phyloP scores from a whole-genome alignment of 2,113 vertebrate species.

The Dendrocopos noguchii region DNA sequence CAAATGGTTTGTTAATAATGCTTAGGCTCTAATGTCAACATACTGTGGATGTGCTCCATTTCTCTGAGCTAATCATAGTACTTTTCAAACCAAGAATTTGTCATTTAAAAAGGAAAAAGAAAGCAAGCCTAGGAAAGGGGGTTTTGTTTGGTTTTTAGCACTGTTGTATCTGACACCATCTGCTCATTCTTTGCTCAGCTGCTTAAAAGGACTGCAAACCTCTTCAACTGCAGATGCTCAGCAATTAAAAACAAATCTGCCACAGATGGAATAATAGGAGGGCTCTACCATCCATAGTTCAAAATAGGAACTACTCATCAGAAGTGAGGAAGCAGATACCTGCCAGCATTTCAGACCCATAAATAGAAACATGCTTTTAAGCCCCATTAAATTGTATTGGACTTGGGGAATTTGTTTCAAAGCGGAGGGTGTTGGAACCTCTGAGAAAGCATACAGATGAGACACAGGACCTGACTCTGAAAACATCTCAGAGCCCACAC shows the following conservation, averaged over 20 bases:
- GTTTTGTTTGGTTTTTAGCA: not conserved
- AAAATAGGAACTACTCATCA: slow-evolving; percentile 40
- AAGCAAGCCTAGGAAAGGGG: not conserved
- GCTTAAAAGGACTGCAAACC: slow-evolving; percentile 43
- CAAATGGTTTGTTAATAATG: not conserved
- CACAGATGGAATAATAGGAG: slow-evolving; percentile 58
- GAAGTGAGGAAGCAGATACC: slow-evolving; percentile 40
- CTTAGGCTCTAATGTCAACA: not conserved
- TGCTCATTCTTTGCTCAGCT: slow-evolving; percentile 64
- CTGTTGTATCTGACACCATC: slow-evolving; percentile 51
- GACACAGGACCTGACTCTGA: not conserved
- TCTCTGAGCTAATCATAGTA: not conserved
- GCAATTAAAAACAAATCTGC: slow-evolving; percentile 63
- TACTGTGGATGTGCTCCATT: not conserved
- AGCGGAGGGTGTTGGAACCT: slow-evolving; percentile 14
- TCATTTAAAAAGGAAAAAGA: not conserved
- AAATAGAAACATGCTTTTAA: slow-evolving; percentile 48
- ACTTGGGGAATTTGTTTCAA: slow-evolving; percentile 28
- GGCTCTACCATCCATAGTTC: not conserved
- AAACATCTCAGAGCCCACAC: not conserved
- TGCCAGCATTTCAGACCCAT: slow-evolving; percentile 34
- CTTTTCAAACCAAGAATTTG: not conserved
- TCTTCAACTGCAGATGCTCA: slow-evolving; percentile 65
- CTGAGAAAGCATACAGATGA: not conserved
- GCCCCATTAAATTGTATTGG: slow-evolving; percentile 19